A percentile compares a stretch with the other conserved stretches of the same genome.
Evolutionary conservation across 2,797 vertebrate species (phyloP).

Genomic region (Apodemus agrarius): DNA sequence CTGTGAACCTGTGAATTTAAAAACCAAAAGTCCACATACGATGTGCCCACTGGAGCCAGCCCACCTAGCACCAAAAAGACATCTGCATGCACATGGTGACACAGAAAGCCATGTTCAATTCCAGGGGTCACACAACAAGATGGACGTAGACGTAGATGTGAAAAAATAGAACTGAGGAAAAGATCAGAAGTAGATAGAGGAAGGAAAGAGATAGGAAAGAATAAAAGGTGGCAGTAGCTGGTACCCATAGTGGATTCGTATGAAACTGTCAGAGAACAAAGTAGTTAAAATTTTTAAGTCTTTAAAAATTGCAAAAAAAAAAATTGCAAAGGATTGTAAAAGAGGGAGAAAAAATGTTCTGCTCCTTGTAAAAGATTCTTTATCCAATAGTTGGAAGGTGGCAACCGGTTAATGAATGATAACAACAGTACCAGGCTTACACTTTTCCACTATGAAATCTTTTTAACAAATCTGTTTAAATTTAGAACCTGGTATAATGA

Average conservation of each 20-base stretch:
- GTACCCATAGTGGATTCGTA: background rate
- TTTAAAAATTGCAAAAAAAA: background rate
- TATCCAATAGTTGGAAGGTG: background rate
- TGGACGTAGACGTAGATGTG: too few relatives aligned
- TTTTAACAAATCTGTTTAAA: slow-evolving; percentile 8
- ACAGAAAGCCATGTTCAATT: background rate
- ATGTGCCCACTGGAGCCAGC: background rate
- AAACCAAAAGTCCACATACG: background rate
- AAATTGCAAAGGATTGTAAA: background rate
- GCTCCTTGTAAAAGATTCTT: background rate
- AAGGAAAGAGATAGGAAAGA: background rate
- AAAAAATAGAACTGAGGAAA: background rate
- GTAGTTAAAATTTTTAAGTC: background rate
- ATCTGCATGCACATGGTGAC: too few relatives aligned
- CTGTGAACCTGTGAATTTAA: background rate
- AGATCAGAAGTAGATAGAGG: background rate
- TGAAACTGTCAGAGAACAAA: background rate
- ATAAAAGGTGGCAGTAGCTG: background rate
- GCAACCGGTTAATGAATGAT: background rate
- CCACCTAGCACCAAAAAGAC: background rate
- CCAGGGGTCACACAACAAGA: background rate
- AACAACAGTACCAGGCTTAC: background rate
- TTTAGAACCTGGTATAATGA: background rate
- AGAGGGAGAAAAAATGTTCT: background rate
- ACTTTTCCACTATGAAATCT: background rate